Evolutionary conservation across 2,113 vertebrate species (phyloP).

Genomic region (Mobula hypostoma): DNA sequence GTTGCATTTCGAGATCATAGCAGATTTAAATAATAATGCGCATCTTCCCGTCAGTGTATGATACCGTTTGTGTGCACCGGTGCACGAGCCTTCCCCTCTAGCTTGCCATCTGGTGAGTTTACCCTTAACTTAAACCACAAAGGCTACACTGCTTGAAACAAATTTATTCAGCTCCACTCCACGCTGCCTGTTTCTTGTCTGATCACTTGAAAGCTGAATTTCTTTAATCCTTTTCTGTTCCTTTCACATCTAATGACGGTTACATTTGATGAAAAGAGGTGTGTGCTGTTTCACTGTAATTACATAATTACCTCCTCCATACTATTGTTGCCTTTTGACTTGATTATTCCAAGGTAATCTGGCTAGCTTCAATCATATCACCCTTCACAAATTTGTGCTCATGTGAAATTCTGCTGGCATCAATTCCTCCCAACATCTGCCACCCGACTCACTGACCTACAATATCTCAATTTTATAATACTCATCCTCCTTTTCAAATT

Average conservation of each 20-base stretch:
- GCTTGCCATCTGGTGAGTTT: not conserved
- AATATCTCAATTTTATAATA: too few relatives aligned
- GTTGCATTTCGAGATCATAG: not conserved
- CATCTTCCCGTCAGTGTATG: not conserved
- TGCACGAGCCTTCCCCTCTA: not conserved
- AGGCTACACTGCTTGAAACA: not conserved
- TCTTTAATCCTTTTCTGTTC: not conserved
- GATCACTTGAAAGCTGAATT: not conserved
- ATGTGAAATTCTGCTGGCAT: too few relatives aligned
- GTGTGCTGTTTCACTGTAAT: not conserved
- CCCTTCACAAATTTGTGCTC: too few relatives aligned
- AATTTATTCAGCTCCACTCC: not conserved
- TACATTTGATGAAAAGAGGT: not conserved
- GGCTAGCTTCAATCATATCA: too few relatives aligned
- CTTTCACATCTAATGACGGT: not conserved
- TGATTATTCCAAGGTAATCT: too few relatives aligned
- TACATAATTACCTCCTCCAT: too few relatives aligned
- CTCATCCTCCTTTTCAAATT: too few relatives aligned
- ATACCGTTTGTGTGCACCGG: not conserved
- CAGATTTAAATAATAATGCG: not conserved
- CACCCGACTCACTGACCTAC: too few relatives aligned
- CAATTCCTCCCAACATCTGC: too few relatives aligned
- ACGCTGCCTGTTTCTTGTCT: not conserved
- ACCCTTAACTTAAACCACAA: not conserved
- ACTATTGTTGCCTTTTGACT: too few relatives aligned